These are phyloP conservation scores for Microplitis manilae DNA, from an alignment of 2,888 invertebrate species.

Conservation along the genomic window DNA sequence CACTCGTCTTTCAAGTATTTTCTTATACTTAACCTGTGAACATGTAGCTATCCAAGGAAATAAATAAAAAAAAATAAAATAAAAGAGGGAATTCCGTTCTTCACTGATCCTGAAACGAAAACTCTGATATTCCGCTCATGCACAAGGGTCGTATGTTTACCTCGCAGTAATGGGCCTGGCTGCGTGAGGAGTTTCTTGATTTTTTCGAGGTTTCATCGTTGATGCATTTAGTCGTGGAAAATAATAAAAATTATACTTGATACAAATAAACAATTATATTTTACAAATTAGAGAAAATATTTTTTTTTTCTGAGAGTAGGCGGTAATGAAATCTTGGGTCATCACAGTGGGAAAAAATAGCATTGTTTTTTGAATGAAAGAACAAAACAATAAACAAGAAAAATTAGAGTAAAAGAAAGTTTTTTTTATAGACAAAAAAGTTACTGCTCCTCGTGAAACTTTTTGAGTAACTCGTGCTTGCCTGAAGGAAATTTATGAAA, in stretches of 20 bases:
- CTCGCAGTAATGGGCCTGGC: slow-evolving; percentile 58
- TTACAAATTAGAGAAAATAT: background rate
- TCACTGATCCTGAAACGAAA: slow-evolving; percentile 31
- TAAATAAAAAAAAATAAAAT: slow-evolving; percentile 19
- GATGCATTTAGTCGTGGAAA: background rate
- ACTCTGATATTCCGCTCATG: slow-evolving; percentile 46
- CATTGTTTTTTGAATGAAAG: background rate
- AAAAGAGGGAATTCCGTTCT: slow-evolving; percentile 36
- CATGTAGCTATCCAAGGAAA: background rate
- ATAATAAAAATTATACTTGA: background rate
- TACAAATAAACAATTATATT: slow-evolving; percentile 7
- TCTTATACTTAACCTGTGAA: slow-evolving; percentile 6
- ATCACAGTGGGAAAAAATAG: too few species aligned
- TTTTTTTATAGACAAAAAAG: background rate
- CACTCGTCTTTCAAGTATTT: slow-evolving; percentile 7
- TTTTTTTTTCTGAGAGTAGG: too few species aligned
- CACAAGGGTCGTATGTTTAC: slow-evolving; percentile 52
- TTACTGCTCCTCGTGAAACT: background rate
- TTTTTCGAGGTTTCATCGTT: slow-evolving; percentile 47
- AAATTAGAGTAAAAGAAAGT: background rate
- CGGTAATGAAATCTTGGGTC: too few species aligned
- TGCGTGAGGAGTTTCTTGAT: slow-evolving; percentile 64
- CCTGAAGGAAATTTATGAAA: background rate
- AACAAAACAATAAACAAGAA: slow-evolving; percentile 13
- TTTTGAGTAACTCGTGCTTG: background rate